Conservation (phyloP, 37 sponge, comb jelly and placozoan genomes). For the Ianthella basta region DNA sequence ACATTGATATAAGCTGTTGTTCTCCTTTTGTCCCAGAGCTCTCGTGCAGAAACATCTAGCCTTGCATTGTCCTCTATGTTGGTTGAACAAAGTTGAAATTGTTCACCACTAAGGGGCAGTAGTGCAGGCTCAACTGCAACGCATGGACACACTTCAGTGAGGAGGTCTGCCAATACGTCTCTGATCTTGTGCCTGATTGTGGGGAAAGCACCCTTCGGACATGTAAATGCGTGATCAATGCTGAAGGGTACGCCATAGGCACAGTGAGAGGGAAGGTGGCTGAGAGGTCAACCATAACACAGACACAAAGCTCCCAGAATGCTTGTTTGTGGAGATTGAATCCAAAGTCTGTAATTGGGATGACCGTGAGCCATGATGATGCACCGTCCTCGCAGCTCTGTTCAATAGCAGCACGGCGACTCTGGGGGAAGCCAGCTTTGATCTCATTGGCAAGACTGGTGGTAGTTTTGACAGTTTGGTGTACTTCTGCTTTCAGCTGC, state of each 20-base stretch:
- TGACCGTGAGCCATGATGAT: neutral
- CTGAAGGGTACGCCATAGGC: neutral
- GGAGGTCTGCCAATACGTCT: neutral
- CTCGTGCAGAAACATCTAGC: neutral
- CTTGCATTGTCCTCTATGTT: neutral
- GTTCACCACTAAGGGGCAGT: neutral
- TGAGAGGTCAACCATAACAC: constrained; percentile 8
- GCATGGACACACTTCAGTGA: neutral
- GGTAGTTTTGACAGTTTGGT: neutral
- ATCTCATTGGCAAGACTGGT: neutral
- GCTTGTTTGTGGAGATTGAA: neutral
- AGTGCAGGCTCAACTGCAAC: no score
- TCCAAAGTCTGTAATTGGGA: neutral
- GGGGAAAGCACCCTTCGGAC: constrained; percentile 5
- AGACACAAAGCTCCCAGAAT: neutral
- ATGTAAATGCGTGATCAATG: no score
- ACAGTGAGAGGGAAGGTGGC: constrained; percentile 1
- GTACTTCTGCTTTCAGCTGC: neutral
- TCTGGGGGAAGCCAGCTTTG: neutral
- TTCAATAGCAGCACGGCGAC: neutral
- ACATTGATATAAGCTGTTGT: neutral
- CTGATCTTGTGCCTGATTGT: constrained; percentile 6
- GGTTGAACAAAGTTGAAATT: neutral
- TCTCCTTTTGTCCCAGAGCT: neutral
- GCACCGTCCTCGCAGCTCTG: neutral